Evolutionary conservation across 2,888 invertebrate species (phyloP), one percentile per base, ranked within the genome.

Genomic region (Priocnemis perturbator): DNA sequence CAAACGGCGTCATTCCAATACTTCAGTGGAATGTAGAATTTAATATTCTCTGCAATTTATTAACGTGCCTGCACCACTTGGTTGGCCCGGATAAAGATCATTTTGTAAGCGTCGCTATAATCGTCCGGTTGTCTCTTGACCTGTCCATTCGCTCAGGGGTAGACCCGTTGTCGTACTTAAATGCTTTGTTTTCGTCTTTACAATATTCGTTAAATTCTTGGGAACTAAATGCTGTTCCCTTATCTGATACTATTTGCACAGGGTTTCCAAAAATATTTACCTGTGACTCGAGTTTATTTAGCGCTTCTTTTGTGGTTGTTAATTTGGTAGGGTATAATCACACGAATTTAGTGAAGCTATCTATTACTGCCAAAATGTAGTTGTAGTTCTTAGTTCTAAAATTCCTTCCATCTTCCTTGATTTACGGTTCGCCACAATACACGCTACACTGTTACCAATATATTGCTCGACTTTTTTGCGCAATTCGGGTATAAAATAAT

Each of bases 401-500:
- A 21, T 64, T 17, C 69, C 67, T 11, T 69, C 69, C 20, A 60
- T 63, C 37, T 66, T 74, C 5, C 68, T 67, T 23, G 21, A 4
- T 48, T 73, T 71, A 57, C 52, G 50, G 48, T 71, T 71, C 7
- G 44, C 45, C 14, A 71, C 14, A 19, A 73, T 71, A 58, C 71
- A 76, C 9, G 58, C 55, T 15, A 76, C n/a, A 53, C 73, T 73
- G 37, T 64, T 71, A 9, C 44, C 2, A 17, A 73, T 64, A 23
- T 21, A 60, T 11, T 26, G 52, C 20, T 67, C 67, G n/a, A 73
- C 23, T 21, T 76, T 71, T n/a, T 53, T 3, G 23, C 17, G 61
- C 11, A 76, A 47, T 4, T 75, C 53, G 0, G 64, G 67, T 19
- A 75, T 70, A 53, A 50, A 69, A n/a, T 64, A 74, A 11, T 74